Conservation (phyloP, 2,888 invertebrate genomes). For the Luperina testacea region DNA sequence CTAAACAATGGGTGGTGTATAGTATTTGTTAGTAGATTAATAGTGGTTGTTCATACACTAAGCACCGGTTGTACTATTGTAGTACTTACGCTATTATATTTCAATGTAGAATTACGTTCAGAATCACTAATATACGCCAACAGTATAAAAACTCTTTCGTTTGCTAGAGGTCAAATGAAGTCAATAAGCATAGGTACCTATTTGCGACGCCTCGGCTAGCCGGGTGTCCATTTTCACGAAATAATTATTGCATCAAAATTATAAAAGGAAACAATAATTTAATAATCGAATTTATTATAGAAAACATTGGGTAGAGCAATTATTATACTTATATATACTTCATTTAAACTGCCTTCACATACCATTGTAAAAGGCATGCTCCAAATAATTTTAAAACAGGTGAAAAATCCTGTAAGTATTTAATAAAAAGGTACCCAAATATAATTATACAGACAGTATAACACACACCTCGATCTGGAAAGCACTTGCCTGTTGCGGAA, state of each 20-base stretch:
- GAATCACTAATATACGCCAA: neutral
- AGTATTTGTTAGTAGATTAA: neutral
- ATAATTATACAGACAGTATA: too few relatives aligned
- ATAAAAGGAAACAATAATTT: neutral
- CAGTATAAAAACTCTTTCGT: neutral
- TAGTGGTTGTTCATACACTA: neutral
- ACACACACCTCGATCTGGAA: too few relatives aligned
- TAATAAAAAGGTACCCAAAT: neutral
- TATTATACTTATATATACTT: neutral
- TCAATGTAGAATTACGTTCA: neutral
- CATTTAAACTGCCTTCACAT: neutral
- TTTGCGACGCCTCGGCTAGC: neutral
- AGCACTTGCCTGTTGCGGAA: too few relatives aligned
- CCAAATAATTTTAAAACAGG: neutral
- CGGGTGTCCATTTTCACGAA: neutral
- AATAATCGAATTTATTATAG: neutral
- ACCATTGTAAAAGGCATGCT: neutral
- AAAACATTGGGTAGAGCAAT: neutral
- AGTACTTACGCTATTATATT: neutral
- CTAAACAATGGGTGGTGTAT: neutral
- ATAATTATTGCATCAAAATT: neutral
- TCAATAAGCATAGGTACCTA: constrained; percentile 24
- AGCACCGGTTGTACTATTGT: neutral
- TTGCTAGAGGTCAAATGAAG: constrained; percentile 28
- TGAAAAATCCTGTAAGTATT: neutral